Base-by-base conservation (phyloP, 1,140 invertebrate genomes). In the Tribolium madens region DNA sequence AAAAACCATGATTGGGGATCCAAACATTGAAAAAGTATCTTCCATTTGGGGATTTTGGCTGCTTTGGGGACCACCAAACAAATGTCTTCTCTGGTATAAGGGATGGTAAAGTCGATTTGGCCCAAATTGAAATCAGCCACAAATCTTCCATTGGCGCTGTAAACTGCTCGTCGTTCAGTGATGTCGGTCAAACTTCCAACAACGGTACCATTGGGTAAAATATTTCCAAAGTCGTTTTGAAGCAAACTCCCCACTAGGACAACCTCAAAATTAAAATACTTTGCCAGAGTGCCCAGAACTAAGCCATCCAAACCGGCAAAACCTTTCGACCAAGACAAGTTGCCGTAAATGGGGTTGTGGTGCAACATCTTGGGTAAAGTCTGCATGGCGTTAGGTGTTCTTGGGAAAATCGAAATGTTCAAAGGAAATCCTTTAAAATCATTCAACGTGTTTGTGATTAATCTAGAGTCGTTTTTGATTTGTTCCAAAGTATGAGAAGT, bases 11-110 rank as follows among this genome's bases (percentile, higher is more conserved):
- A 14, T 13, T 10, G 2, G 2, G 6, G 5, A 14, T 53, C 13
- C 26, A 87, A 87, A 57, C 85, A 80, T n/a, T 83, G 53, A 79
- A 85, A 86, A 3, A 86, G 83, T 3, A 81, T 76, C 12, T 85
- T 69, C 83, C 86, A 87, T 33, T 85, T 76, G 1, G 86, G 87
- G 76, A 87, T 84, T 18, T 80, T 80, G 3, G 50, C 9, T 5
- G 87, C 80, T 77, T 86, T 86, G 0, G 86, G 86, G 0, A 85
- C 85, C 1, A 86, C 68, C 1, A 88, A 75, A 78, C 86, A 87
- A 5, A 88, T 57, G 13, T 79, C 69, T 77, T 88, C 87, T 17
- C 81, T 81, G 33, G 77, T 82, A 1, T 85, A 75, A 0, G 84
- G 83, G 5, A 64, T 50, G 2, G 84, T 84, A 48, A 85, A 87